Base-by-base conservation (phyloP, 2,113 vertebrate genomes). In the Leiothrix lutea region DNA sequence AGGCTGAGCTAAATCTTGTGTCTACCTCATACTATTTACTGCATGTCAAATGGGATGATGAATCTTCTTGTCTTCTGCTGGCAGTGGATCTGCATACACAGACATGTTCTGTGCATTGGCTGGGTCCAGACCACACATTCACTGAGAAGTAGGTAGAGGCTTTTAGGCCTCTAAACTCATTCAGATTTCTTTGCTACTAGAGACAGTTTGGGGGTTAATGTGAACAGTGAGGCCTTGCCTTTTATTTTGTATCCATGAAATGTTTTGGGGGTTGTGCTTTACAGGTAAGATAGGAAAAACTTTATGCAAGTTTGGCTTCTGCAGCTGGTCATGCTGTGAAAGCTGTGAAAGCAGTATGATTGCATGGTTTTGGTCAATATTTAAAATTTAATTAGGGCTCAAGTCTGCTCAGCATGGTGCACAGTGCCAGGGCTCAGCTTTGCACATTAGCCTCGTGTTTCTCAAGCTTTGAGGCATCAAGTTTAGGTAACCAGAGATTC, bases 311-410 rank as follows among this genome's bases (percentile, higher is more conserved):
- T 72, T 82, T 64, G 58, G 11, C 40, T 92, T 83, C 70, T 79
- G 35, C 14, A 81, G 40, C 58, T 89, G 57, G 4, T 74, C 33
- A 16, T 42, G 28, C 1, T n/a, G 25, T 67, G 53, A 71, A 79
- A 89, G 28, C 1, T n/a, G 25, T 67, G 53, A 71, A 79, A 89
- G 57, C 51, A 74, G 23, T n/a, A 12, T 11, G 20, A 38, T 88
- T 38, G 36, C 42, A 54, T 67, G 36, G 8, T 93, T 74, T 51
- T 83, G 64, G 54, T 80, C 62, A 73, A 47, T 90, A 78, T 77
- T 86, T 83, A 44, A 86, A 88, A 70, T n/a, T 21, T 31, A 36
- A n/a, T 83, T 88, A 66, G 54, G 48, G 7, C 65, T 88, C 48
- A 62, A 57, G 36, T 65, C 60, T 44, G 14, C 19, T 83, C 35